Percentiles rank a stretch among this genome's conserved stretches.
Evolutionary conservation across 2,113 vertebrate genomes (phyloP).

Genomic region (Clupea harengus): DNA sequence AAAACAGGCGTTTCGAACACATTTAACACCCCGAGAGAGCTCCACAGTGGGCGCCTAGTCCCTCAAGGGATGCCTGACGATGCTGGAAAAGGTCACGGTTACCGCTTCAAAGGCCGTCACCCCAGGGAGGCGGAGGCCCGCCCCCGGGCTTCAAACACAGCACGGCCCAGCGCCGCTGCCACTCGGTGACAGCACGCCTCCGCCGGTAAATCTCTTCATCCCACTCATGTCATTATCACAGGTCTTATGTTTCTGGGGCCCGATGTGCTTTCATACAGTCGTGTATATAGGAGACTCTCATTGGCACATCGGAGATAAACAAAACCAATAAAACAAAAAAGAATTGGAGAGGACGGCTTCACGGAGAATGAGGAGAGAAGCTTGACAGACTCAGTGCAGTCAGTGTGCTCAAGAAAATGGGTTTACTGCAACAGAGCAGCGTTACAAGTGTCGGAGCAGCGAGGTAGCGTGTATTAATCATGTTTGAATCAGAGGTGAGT

Average conservation of each 20-base stretch:
- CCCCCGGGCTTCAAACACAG: background rate
- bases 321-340: slow-evolving; percentile 47
- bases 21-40: background rate
- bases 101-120: slow-evolving; percentile 29
- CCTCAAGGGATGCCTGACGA: background rate
- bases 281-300: slow-evolving; percentile 1
- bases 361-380: slow-evolving; percentile 21
- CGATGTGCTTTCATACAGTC: background rate
- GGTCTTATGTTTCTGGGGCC: background rate
- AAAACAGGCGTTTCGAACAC: background rate
- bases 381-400: background rate
- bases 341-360: slow-evolving; percentile 29
- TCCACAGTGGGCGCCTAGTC: background rate
- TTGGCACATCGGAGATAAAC: slow-evolving; percentile 49
- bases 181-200: background rate
- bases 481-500: background rate
- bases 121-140: slow-evolving; percentile 16
- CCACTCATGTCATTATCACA: background rate
- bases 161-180: background rate
- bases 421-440: background rate
- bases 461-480: slow-evolving; percentile 1
- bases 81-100: slow-evolving; percentile 8
- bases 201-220: background rate
- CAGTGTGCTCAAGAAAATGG: background rate
- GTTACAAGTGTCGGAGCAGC: background rate